These are phyloP conservation scores for Benthochromis sp. DNA, from an alignment of 2,113 vertebrate genomes.

Conservation along the genomic window DNA sequence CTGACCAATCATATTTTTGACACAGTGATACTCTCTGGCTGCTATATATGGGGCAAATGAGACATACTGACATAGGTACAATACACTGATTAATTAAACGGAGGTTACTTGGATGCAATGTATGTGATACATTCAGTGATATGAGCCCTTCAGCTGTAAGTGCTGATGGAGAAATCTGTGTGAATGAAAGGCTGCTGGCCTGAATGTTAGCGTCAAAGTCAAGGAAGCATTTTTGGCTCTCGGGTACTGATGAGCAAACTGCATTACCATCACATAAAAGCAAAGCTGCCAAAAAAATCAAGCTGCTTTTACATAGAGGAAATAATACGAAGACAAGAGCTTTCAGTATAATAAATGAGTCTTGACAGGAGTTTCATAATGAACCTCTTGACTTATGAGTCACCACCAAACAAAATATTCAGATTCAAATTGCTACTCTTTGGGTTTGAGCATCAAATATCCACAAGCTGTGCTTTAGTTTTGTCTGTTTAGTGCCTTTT, in stretches of 20 bases:
- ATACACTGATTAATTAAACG: neutral
- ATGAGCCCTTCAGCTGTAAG: neutral
- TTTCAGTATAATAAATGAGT: neutral
- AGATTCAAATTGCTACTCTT: neutral
- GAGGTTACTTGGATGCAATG: neutral
- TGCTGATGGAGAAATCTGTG: neutral
- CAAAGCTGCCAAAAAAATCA: constrained; percentile 3
- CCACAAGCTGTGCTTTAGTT: neutral
- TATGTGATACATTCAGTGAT: neutral
- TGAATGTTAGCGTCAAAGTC: neutral
- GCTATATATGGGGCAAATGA: neutral
- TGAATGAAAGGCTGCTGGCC: neutral
- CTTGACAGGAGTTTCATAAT: neutral
- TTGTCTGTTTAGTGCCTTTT: constrained; percentile 9
- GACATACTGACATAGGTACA: neutral
- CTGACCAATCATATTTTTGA: neutral
- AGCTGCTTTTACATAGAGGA: neutral
- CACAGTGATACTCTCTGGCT: neutral
- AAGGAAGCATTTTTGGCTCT: neutral
- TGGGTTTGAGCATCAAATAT: neutral
- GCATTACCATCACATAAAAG: constrained; percentile 10
- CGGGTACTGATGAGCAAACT: neutral
- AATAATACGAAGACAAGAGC: neutral
- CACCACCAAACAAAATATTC: neutral
- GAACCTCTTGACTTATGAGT: neutral